A percentile compares a stretch with the other conserved stretches of the same genome.
Evolutionary conservation across 2,113 vertebrate genomes (phyloP).

Genomic region (Paedocypris sp.): DNA sequence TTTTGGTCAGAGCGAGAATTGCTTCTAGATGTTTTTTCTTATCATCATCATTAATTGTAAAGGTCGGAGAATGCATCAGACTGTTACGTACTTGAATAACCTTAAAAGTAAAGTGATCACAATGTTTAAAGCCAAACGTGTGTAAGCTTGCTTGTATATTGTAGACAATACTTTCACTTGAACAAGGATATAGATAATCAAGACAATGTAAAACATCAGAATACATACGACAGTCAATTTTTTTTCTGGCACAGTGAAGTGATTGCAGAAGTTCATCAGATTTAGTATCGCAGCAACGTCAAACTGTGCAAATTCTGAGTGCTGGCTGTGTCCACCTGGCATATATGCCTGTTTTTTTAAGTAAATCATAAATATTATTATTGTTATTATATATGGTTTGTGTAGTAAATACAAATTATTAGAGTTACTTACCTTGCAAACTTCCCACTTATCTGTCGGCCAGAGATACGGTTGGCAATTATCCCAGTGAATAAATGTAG

Average conservation of each 20-base stretch:
- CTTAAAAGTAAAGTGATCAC: constrained; percentile 3
- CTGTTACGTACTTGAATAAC: constrained; percentile 38
- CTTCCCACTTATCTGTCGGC: constrained; percentile 44
- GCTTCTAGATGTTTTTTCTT: not conserved
- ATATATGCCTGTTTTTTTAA: constrained; percentile 37
- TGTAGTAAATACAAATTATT: not conserved
- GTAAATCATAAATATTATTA: not conserved
- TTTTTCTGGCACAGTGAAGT: constrained; percentile 1
- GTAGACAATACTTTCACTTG: too few relatives aligned
- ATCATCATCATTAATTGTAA: constrained; percentile 24
- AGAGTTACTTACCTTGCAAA: constrained; percentile 37
- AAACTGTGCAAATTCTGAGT: constrained; percentile 30
- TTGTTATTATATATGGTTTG: too few relatives aligned
- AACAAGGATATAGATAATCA: not conserved
- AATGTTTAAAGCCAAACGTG: too few relatives aligned
- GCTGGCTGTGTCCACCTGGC: constrained; percentile 21
- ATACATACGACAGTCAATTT: not conserved
- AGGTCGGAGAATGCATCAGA: constrained; percentile 42
- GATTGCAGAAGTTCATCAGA: constrained; percentile 32
- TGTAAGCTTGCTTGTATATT: too few relatives aligned
- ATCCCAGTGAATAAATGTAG: constrained; percentile 4
- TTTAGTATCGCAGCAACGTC: constrained; percentile 42
- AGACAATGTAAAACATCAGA: not conserved
- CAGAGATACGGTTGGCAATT: constrained; percentile 35
- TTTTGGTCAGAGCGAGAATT: constrained; percentile 15